phyloP scores from a whole-genome alignment of 2,113 vertebrate genomes.

The Cervus canadensis region DNA sequence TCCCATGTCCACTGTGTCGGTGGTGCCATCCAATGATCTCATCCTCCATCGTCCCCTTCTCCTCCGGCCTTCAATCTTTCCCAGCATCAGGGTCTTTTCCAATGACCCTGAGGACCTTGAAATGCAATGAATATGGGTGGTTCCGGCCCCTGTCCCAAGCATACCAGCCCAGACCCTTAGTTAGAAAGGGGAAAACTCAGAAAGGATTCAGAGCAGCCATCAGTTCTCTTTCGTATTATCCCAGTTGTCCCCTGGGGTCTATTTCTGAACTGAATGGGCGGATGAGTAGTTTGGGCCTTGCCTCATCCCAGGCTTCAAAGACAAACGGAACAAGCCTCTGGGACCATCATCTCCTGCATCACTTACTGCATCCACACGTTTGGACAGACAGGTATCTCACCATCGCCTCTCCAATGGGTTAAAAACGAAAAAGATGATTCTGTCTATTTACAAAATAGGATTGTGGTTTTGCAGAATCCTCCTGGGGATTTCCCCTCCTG shows the following conservation, averaged over 20 bases:
- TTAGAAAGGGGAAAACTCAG: background rate
- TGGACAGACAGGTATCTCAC: background rate
- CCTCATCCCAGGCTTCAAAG: background rate
- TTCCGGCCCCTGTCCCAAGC: background rate
- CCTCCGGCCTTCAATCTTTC: background rate
- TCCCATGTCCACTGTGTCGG: background rate
- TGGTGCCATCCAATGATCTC: background rate
- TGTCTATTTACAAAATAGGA: constrained; percentile 70
- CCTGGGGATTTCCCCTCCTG: constrained; percentile 3
- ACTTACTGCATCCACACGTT: rapidly evolving
- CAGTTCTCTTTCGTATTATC: rapidly evolving
- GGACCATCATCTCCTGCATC: background rate
- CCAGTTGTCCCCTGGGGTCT: background rate
- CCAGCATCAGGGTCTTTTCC: background rate
- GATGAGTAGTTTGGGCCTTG: background rate
- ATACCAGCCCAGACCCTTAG: background rate
- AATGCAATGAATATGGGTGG: background rate
- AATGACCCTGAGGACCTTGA: background rate
- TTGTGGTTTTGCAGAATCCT: constrained; percentile 52
- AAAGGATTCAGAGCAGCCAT: background rate
- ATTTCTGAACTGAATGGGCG: rapidly evolving
- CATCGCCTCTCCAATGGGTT: background rate
- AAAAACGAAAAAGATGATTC: constrained; percentile 6
- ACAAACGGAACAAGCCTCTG: background rate
- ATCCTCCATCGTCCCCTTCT: background rate